Evolutionary conservation across 2,888 invertebrate genomes (phyloP).

Genomic region (Polydrusus tereticollis): DNA sequence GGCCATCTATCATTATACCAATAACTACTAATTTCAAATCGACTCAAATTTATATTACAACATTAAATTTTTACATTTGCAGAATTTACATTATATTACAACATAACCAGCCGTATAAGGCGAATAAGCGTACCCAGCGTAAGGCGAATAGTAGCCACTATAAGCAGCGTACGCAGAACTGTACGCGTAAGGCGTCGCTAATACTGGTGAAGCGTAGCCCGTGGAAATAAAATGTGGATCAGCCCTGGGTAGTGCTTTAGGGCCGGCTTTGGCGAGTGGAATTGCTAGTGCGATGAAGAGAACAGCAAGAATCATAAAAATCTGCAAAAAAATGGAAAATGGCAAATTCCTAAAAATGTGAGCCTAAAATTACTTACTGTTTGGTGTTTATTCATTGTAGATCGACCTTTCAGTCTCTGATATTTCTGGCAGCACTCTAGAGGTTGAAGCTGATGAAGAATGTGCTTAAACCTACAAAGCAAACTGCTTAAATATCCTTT

Average conservation of each 20-base stretch:
- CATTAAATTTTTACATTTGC: background rate
- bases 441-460: no score
- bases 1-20: no score
- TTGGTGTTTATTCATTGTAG: no score
- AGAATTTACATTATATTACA: background rate
- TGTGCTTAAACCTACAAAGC: background rate
- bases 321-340: background rate
- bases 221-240: conserved; percentile 20
- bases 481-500: background rate
- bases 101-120: conserved; percentile 20
- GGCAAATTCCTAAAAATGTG: background rate
- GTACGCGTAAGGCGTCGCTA: conserved; percentile 18
- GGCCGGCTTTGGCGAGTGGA: conserved; percentile 35
- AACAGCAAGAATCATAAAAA: conserved; percentile 36
- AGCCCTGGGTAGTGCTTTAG: conserved; percentile 29
- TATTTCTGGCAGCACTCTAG: no score
- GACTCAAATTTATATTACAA: background rate
- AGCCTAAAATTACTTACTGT: no score
- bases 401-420: no score
- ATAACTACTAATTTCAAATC: no score
- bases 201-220: conserved; percentile 22
- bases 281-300: conserved; percentile 32
- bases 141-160: conserved; percentile 31
- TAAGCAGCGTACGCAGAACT: conserved; percentile 28
- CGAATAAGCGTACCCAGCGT: conserved; percentile 29